phyloP scores from a whole-genome alignment of 2,797 vertebrate genomes.

The Acanthornis magna region DNA sequence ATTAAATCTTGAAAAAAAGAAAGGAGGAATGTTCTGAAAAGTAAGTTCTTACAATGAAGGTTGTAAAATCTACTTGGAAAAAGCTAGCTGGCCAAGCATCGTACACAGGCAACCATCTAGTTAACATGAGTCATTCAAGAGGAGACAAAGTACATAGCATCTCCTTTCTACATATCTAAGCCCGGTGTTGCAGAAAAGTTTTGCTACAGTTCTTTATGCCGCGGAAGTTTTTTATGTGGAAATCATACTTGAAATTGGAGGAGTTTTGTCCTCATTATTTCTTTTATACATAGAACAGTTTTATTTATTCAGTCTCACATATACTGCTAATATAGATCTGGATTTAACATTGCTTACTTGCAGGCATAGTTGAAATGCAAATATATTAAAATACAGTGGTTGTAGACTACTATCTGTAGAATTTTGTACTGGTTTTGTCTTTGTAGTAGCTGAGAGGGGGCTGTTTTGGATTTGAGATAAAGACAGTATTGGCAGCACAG shows the following conservation, averaged over 20 bases:
- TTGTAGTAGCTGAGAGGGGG: background rate
- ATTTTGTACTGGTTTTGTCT: background rate
- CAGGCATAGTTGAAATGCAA: background rate
- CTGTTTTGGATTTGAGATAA: background rate
- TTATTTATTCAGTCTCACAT: background rate
- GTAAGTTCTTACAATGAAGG: background rate
- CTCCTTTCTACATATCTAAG: background rate
- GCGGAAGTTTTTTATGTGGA: background rate
- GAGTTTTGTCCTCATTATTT: background rate
- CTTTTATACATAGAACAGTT: background rate
- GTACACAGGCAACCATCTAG: background rate
- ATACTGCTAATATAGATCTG: background rate
- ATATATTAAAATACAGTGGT: background rate
- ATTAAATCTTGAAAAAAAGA: background rate
- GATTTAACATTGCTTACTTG: background rate
- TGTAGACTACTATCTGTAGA: background rate
- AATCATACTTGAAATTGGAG: background rate
- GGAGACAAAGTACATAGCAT: background rate
- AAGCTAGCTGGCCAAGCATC: background rate
- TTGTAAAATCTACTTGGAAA: background rate
- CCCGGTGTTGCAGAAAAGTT: background rate
- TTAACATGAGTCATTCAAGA: background rate
- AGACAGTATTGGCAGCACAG: background rate
- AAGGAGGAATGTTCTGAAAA: background rate
- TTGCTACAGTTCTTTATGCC: background rate